Evolutionary conservation across 2,113 vertebrate genomes (phyloP).

Genomic region (Beaufortia kweichowensis): DNA sequence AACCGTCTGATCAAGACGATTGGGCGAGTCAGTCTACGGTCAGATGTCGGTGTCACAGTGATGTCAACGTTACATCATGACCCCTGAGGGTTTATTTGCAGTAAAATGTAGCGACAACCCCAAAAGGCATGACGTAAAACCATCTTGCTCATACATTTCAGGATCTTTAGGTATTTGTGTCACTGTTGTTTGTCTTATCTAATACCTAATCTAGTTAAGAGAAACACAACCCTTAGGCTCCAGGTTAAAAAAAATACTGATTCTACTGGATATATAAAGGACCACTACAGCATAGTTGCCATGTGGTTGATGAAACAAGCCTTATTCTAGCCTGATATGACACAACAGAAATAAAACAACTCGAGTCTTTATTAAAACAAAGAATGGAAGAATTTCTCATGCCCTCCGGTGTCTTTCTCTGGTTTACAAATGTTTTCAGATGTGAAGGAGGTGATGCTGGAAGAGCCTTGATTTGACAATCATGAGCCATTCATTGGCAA

Average conservation of each 20-base stretch:
- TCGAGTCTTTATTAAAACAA: constrained; percentile 14
- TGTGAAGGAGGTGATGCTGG: constrained; percentile 41
- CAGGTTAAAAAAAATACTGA: constrained; percentile 44
- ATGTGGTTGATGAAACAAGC: constrained; percentile 13
- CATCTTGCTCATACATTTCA: constrained; percentile 56
- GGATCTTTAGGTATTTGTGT: constrained; percentile 41
- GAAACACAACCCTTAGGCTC: constrained; percentile 52
- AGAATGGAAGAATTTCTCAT: constrained; percentile 45
- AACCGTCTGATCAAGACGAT: too few relatives aligned
- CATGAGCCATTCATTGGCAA: constrained; percentile 11
- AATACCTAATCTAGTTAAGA: constrained; percentile 35
- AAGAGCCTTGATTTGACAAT: constrained; percentile 40
- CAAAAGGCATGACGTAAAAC: constrained; percentile 78
- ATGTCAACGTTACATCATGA: constrained; percentile 9
- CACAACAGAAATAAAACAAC: constrained; percentile 15
- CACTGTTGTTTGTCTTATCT: constrained; percentile 45
- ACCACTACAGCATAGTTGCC: neutral
- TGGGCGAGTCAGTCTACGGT: constrained; percentile 10
- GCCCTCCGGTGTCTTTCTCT: constrained; percentile 50
- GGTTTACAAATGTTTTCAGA: constrained; percentile 7
- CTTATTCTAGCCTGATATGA: neutral
- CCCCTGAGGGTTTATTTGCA: constrained; percentile 54
- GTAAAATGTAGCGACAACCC: constrained; percentile 63
- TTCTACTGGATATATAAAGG: constrained; percentile 19
- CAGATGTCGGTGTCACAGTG: constrained; percentile 5